phyloP scores from a whole-genome alignment of 2,888 invertebrate species.

The Aricia artaxerxes region DNA sequence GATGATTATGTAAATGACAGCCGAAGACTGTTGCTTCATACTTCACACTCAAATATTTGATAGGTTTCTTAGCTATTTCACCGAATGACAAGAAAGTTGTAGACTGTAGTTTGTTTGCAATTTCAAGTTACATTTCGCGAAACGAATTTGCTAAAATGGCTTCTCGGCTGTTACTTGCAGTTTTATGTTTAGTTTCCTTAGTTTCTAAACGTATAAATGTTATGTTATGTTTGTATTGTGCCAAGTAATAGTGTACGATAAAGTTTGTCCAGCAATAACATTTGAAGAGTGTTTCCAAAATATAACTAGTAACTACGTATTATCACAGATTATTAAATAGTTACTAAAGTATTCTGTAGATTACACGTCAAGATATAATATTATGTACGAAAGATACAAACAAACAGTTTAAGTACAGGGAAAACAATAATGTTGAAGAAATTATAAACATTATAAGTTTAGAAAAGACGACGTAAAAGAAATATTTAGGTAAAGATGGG shows the following conservation, averaged over 20 bases:
- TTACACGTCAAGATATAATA: no score
- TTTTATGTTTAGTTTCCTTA: not conserved
- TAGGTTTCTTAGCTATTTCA: not conserved
- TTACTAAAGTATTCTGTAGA: no score
- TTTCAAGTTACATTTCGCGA: constrained; percentile 6
- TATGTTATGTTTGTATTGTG: not conserved
- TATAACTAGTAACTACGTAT: no score
- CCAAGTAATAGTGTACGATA: not conserved
- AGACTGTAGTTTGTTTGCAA: not conserved
- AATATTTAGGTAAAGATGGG: no score
- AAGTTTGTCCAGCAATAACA: not conserved
- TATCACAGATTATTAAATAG: no score
- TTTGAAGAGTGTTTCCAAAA: no score
- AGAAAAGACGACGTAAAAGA: no score
- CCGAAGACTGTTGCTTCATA: not conserved
- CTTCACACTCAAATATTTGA: not conserved
- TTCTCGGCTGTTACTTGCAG: not conserved
- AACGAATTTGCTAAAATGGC: not conserved
- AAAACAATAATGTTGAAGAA: no score
- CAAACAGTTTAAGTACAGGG: no score
- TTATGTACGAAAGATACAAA: no score
- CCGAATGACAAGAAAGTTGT: not conserved
- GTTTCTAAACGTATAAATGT: not conserved
- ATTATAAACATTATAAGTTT: no score
- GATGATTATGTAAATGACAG: constrained; percentile 20